These are phyloP conservation scores for Drosophila kanekoi DNA, from an alignment of 2,888 invertebrate genomes.

Conservation along the genomic window DNA sequence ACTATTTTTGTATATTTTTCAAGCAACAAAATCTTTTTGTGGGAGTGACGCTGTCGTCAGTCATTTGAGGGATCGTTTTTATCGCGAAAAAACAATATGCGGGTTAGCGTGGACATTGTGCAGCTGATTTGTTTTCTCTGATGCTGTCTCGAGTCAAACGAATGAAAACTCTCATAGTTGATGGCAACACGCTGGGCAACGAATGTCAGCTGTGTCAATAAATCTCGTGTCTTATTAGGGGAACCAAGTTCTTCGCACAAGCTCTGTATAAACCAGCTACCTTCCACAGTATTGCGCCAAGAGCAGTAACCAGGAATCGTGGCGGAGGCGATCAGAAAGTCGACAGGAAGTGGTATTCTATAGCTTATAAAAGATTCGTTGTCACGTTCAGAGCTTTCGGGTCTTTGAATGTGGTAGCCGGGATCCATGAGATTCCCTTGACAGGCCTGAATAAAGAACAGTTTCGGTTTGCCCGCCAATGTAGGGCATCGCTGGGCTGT, in stretches of 20 bases:
- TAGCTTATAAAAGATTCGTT: conserved; percentile 88
- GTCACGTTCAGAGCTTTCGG: conserved; percentile 88
- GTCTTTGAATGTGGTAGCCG: conserved; percentile 87
- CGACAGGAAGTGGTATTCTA: conserved; percentile 95
- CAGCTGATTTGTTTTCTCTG: conserved; percentile 96
- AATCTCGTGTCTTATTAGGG: conserved; percentile 90
- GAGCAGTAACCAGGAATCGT: conserved; percentile 97
- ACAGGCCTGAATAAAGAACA: conserved; percentile 93
- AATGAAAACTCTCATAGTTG: conserved; percentile 95
- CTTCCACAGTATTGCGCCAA: conserved; percentile 96
- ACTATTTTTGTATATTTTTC: no score
- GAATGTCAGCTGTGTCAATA: conserved; percentile 93
- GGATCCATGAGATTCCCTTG: conserved; percentile 94
- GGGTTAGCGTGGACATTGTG: conserved; percentile 95
- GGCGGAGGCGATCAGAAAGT: conserved; percentile 96
- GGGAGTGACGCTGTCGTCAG: background rate
- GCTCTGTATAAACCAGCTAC: conserved; percentile 98
- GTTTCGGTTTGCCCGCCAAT: conserved; percentile 92
- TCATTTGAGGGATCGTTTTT: conserved; percentile 62
- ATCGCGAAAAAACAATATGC: conserved; percentile 89
- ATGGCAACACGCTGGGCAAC: conserved; percentile 93
- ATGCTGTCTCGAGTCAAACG: conserved; percentile 91
- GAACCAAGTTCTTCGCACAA: conserved; percentile 91
- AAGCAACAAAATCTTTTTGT: background rate
- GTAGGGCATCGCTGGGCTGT: conserved; percentile 92